phyloP scores from a whole-genome alignment of 2,113 vertebrate genomes.

The Chunga burmeisteri region DNA sequence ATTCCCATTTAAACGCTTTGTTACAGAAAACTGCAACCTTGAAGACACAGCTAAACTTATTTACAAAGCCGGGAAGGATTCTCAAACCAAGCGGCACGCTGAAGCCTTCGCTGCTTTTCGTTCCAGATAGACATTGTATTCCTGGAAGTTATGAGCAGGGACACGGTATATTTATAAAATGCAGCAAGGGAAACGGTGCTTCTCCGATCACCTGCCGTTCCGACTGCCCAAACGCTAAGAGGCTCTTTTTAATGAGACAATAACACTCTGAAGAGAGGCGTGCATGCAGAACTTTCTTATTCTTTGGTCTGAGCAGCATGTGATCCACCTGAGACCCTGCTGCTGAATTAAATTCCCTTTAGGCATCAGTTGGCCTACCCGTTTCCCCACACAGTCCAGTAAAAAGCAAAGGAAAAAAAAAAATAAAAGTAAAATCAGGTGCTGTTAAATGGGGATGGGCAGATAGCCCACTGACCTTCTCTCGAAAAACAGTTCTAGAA shows the following conservation, averaged over 20 bases:
- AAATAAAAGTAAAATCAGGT: background rate
- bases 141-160: conserved; percentile 45
- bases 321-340: background rate
- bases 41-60: background rate
- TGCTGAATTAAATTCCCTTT: background rate
- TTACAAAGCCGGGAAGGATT: background rate
- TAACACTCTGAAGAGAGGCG: background rate
- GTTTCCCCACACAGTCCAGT: background rate
- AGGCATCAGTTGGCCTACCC: background rate
- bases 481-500: background rate
- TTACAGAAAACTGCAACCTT: background rate
- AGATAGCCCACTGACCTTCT: background rate
- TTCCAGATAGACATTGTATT: background rate
- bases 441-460: background rate
- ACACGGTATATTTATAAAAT: conserved; percentile 7
- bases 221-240: background rate
- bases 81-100: background rate
- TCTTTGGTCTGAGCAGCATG: background rate
- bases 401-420: background rate
- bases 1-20: background rate
- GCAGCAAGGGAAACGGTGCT: background rate
- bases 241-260: background rate
- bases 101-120: background rate
- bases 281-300: background rate
- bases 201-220: conserved; percentile 23